These are phyloP conservation scores for Zootoca vivipara DNA, from an alignment of 2,113 vertebrate species.

Conservation along the genomic window DNA sequence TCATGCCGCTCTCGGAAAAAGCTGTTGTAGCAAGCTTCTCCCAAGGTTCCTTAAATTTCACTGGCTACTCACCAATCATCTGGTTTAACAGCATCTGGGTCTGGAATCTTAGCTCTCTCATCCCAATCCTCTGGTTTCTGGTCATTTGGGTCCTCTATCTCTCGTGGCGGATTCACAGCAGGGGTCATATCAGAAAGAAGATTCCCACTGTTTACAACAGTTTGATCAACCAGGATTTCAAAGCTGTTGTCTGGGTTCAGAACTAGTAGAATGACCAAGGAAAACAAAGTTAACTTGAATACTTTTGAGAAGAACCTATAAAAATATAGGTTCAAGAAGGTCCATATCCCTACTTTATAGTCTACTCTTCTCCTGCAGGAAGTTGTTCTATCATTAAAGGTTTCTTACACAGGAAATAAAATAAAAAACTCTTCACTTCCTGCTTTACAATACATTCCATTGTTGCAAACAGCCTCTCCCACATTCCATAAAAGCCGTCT, in stretches of 20 bases:
- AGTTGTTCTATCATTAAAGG: not conserved
- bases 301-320: not conserved
- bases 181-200: conserved; percentile 92
- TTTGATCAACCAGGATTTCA: conserved; percentile 93
- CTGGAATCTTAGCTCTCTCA: conserved; percentile 95
- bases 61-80: conserved; percentile 89
- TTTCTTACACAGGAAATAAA: not conserved
- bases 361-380: not conserved
- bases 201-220: conserved; percentile 92
- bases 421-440: not conserved
- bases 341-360: not conserved
- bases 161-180: conserved; percentile 89
- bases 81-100: conserved; percentile 92
- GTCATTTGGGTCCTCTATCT: conserved; percentile 97
- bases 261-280: conserved; percentile 78
- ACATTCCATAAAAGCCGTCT: not conserved
- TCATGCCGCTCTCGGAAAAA: not conserved
- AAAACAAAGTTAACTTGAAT: conserved; percentile 26
- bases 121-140: conserved; percentile 98
- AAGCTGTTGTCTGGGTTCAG: conserved; percentile 96
- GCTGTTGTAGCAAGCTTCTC: not conserved
- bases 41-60: not conserved
- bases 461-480: not conserved
- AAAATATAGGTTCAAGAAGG: not conserved
- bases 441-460: not conserved